Evolutionary conservation across 2,797 vertebrate species (phyloP), one percentile per base, ranked within the genome.

Genomic region (Scomberomorus guttatus): DNA sequence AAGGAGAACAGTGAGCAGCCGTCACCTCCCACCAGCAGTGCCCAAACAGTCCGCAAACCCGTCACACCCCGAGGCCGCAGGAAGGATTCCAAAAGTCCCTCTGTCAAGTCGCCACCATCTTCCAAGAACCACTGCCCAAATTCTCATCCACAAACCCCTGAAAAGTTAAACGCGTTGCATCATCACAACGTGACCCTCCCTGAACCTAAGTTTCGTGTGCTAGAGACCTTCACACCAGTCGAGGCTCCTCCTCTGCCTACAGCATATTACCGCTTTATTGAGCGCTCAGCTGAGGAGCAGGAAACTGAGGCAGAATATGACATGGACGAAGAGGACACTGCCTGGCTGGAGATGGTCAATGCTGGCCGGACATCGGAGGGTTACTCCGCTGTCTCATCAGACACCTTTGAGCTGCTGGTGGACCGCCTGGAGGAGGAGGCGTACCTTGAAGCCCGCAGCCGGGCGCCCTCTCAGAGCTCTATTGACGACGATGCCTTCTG

Each of bases 251-350:
- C 97, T 3, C 93, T 99, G 74, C 97, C 98, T 1, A 89, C 96
- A 0, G 96, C 96, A 34, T 98, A 98, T 86, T 99, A 99, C 84
- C 95, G 96, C 32, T 99, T 97, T 82, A 96, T 98, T 0, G 98
- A 99, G 63, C 96, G 96, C 63, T 93, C 96, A 3, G 88, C 93
- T 0, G 98, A 99, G 83, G 98, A 99, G 79, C 93, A 96, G 1
- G 97, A 98, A 15, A 89, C 91, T 0, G 96, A 97, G 81, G 96
- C 97, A 0, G 98, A 99, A 72, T 99, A 99, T 58, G 98, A 99
- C 93, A 98, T 99, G 97, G 98, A 99, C 3, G 98, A 99, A 87
- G 97, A 98, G 87, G 98, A 99, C 90, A 88, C 97, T 6, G 97
- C 96, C 0, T 99, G 98, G 98, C 93, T 99, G 80, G 97, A 99